A percentile compares a stretch with the other conserved stretches of the same genome.
Evolutionary conservation across 2,797 vertebrate species (phyloP).

Genomic region (Acanthurus lineatus): DNA sequence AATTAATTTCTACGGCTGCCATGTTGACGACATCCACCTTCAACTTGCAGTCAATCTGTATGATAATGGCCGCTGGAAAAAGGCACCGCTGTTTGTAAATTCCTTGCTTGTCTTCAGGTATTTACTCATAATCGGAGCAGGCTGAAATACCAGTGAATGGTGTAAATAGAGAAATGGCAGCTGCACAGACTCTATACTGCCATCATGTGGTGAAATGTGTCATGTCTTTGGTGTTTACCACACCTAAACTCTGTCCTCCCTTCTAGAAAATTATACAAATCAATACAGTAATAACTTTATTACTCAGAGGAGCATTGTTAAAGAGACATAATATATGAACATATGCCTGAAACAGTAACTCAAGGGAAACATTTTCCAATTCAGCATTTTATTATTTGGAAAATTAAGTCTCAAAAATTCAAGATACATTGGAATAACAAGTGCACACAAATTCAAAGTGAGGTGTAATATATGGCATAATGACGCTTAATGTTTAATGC

Average conservation of each 20-base stretch:
- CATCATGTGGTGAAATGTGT: slow-evolving; percentile 58
- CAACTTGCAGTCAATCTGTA: slow-evolving; percentile 5
- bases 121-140: slow-evolving; percentile 39
- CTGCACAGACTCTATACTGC: slow-evolving; percentile 49
- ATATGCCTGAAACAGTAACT: background rate
- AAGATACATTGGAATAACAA: slow-evolving; percentile 74
- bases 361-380: slow-evolving; percentile 49
- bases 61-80: slow-evolving; percentile 12
- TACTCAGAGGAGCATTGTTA: too few species aligned
- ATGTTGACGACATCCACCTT: slow-evolving; percentile 18
- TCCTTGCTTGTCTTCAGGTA: slow-evolving; percentile 28
- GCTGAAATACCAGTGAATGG: background rate
- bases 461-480: slow-evolving; percentile 65
- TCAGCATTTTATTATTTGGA: slow-evolving; percentile 83
- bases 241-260: background rate
- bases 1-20: slow-evolving; percentile 49
- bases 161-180: slow-evolving; percentile 1
- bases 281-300: background rate
- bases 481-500: slow-evolving; percentile 53
- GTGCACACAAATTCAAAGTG: slow-evolving; percentile 72
- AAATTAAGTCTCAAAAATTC: slow-evolving; percentile 83
- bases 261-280: background rate
- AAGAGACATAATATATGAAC: background rate
- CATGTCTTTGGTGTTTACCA: background rate
- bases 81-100: background rate